Evolutionary conservation across 2,113 vertebrate species (phyloP), one percentile per base, ranked within the genome.

Genomic region (Odocoileus virginianus): DNA sequence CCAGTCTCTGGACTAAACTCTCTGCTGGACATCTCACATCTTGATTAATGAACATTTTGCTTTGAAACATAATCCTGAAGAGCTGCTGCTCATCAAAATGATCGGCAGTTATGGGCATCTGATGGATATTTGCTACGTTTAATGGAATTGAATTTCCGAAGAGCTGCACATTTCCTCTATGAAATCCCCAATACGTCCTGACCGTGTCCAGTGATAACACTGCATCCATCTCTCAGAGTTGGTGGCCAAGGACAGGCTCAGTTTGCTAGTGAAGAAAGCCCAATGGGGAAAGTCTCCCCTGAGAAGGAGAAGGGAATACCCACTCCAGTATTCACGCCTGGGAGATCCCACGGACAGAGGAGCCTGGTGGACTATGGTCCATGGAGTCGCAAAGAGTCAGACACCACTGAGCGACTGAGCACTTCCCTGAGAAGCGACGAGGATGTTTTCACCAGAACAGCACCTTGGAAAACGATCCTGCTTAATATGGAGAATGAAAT

Each of bases 141-240:
- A 96, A 96, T 87, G 91, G 95, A 90, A 93, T 58, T 91, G 87
- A 82, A 93, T 97, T 97, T 95, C 89, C 64, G 17, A 88, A 57
- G 83, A 95, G 86, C 89, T 2, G 86, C 27, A 19, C 82, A 64
- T 94, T 91, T 93, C 78, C 92, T 91, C 94, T 9, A 3, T 89
- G 89, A 82, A 81, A 86, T 67, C 13, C 28, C 96, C 33, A 6
- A 58, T 58, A 54, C 10, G 11, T 78, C 78, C 96, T 93, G 89
- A 15, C 40, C 3, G 3, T 1, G 61, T 17, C 2, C 43, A 6
- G 15, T 0, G 85, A 28, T 71, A 28, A 61, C 1, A 1, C 23
- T 3, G 61, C 21, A 16, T 43, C 79, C 52, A 36, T 12, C 5
- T 8, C 43, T 13, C 1, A 0, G 74, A 19, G 45, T 12, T 1